A percentile compares a stretch with the other conserved stretches of the same genome.
Conservation (phyloP, 2,113 vertebrate species). For the Bos taurus region DNA sequence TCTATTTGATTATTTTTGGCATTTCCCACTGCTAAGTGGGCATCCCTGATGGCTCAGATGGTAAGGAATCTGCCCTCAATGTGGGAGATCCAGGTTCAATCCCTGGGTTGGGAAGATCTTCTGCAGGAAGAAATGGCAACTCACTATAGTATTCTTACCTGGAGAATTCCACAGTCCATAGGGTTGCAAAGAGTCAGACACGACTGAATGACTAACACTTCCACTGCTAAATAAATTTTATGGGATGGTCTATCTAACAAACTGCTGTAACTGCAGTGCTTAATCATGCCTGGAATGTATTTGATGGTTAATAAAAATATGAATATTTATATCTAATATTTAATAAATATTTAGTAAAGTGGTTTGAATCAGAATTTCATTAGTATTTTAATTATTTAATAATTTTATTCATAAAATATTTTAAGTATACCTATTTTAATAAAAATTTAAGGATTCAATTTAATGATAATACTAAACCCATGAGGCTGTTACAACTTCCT, state of each 20-base stretch:
- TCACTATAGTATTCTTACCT: neutral
- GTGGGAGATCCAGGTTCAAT: neutral
- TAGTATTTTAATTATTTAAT: neutral
- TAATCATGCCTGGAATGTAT: neutral
- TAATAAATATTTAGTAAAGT: neutral
- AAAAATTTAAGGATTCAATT: neutral
- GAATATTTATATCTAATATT: neutral
- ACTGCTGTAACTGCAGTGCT: neutral
- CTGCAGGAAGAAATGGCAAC: neutral
- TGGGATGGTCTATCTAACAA: neutral
- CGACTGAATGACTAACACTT: neutral
- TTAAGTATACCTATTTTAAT: neutral
- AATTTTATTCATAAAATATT: neutral
- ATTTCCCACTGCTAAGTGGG: neutral
- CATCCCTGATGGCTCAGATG: neutral
- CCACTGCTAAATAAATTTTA: neutral
- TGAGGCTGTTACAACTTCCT: neutral
- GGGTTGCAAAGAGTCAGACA: neutral
- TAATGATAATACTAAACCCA: neutral
- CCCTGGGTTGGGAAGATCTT: neutral
- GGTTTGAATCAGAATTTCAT: neutral
- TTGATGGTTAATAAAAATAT: constrained; percentile 8
- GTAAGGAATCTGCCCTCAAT: neutral
- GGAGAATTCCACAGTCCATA: neutral
- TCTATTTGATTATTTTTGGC: neutral